These are phyloP conservation scores for Catharus bicknelli DNA, from an alignment of 2,113 vertebrate genomes.

Conservation along the genomic window DNA sequence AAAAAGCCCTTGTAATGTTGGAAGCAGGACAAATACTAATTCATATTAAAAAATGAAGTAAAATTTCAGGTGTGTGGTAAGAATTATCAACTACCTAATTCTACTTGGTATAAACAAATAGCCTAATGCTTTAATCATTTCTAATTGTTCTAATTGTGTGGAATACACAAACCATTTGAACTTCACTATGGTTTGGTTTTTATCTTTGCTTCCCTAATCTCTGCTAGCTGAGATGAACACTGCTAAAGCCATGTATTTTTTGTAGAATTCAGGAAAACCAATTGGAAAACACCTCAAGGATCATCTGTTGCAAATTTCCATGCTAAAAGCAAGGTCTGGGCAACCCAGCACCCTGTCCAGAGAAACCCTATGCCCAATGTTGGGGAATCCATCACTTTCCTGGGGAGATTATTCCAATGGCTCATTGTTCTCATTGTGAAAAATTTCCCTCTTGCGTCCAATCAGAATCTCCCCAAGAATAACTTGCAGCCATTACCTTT, in stretches of 20 bases:
- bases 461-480: not conserved
- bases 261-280: not conserved
- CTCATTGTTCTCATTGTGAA: not conserved
- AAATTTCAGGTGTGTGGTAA: not conserved
- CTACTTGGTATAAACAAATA: not conserved
- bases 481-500: not conserved
- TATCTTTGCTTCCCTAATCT: not conserved
- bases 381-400: not conserved
- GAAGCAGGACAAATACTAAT: not conserved
- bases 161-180: not conserved
- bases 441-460: not conserved
- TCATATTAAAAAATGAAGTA: not conserved
- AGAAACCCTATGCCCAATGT: rapidly evolving
- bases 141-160: not conserved
- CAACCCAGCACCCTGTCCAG: not conserved
- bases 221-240: not conserved
- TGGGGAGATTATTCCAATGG: not conserved
- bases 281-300: not conserved
- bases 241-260: not conserved
- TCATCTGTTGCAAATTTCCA: not conserved
- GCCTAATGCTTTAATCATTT: not conserved
- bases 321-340: not conserved
- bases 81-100: not conserved
- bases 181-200: not conserved
- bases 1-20: not conserved